Evolutionary conservation across 2,888 invertebrate species (phyloP).

Genomic region (Carterocephalus palaemon): DNA sequence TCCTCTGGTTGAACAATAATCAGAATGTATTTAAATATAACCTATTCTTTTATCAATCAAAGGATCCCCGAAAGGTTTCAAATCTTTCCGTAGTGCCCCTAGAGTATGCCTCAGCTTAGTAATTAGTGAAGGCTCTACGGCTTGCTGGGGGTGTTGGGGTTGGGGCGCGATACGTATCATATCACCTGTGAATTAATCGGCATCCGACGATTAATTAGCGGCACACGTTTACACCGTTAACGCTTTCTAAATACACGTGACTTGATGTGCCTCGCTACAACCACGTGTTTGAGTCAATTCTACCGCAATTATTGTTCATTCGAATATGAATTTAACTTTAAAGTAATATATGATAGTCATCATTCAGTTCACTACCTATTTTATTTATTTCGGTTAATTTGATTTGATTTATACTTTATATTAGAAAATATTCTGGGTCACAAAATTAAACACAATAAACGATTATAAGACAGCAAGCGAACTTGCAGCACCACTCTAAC

Average conservation of each 20-base stretch:
- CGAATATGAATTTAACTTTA: too few species aligned
- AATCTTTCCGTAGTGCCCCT: conserved; percentile 52
- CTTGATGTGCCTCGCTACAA: conserved; percentile 8
- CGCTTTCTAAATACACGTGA: conserved; percentile 8
- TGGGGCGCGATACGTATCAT: conserved; percentile 61
- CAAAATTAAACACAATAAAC: not conserved
- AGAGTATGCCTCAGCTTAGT: conserved; percentile 55
- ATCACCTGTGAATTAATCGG: conserved; percentile 74
- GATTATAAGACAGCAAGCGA: too few species aligned
- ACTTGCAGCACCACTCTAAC: too few species aligned
- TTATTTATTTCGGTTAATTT: too few species aligned
- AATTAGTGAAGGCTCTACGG: conserved; percentile 52
- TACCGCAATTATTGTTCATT: too few species aligned
- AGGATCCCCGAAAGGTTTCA: conserved; percentile 27
- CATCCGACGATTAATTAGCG: conserved; percentile 70
- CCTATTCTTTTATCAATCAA: conserved; percentile 1
- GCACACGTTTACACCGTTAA: conserved; percentile 25
- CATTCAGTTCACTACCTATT: too few species aligned
- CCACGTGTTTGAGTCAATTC: not conserved
- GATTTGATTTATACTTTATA: not conserved
- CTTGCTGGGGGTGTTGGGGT: conserved; percentile 32
- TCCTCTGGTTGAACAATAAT: too few species aligned
- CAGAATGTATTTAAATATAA: too few species aligned
- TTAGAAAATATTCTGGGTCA: not conserved
- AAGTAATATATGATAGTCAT: too few species aligned